Base-by-base conservation (phyloP, 2,888 invertebrate genomes). In the Homarus gammarus region DNA sequence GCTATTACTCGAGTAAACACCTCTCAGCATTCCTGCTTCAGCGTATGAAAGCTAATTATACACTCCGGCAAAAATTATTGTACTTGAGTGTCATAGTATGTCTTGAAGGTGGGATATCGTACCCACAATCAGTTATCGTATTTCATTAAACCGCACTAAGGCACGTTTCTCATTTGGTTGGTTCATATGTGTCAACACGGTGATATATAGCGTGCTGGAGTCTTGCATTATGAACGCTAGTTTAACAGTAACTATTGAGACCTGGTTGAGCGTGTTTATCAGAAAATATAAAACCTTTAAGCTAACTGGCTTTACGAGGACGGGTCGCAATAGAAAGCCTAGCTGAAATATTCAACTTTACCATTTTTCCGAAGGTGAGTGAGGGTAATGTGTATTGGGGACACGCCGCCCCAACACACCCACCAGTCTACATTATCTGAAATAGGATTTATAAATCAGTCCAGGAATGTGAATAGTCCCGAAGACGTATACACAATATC, bases 391-490 rank as follows among this genome's bases (percentile, higher is more conserved):
- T 1, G 49, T 49, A 56, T 64, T 27, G 44, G 5, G 64, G n/a
- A 8, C 3, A 64, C 27, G 27, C 22, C 12, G 27, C 64, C 64
- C 27, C n/a, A 5, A 27, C 64, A 6, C 2, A 18, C 64, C 6
- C 27, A 22, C 1, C 6, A 27, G 22, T 27, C 1, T 5, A 27
- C 22, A 27, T 27, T 6, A 64, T 10, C n/a, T 6, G 64, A 27
- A 64, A 5, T 27, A 5, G 64, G 10, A 27, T 3, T n/a, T 5
- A 64, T 64, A n/a, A 64, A 64, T 64, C 56, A 56, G 3, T 22
- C 64, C 18, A 64, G 64, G 64, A 64, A 64, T 64, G 27, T 64
- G 64, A 64, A 64, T 64, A 64, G 64, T 64, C 27, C 27, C 27
- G 27, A 64, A 64, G 64, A 64, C 27, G 27, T 27, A 64, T 27